Conservation (phyloP, 2,888 invertebrate genomes). For the Pyrrhosoma nymphula region DNA sequence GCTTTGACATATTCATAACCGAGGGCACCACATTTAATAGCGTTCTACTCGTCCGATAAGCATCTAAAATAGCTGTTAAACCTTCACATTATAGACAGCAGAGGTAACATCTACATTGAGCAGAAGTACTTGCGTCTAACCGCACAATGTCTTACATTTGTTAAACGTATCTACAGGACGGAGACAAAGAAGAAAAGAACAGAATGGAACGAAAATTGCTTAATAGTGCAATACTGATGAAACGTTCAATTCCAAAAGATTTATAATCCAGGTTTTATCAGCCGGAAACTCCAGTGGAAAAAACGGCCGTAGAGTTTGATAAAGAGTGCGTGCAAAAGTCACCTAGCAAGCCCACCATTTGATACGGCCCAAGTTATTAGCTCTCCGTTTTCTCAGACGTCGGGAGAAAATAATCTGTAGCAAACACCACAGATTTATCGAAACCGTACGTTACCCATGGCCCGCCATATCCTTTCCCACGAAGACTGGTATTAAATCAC, state of each 20-base stretch:
- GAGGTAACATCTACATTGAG: too few species aligned
- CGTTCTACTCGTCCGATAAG: too few species aligned
- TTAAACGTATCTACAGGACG: background rate
- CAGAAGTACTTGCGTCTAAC: too few species aligned
- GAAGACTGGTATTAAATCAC: conserved; percentile 52
- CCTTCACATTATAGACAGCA: too few species aligned
- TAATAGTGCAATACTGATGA: background rate
- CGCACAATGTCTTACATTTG: too few species aligned
- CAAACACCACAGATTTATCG: conserved; percentile 51
- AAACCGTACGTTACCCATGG: background rate
- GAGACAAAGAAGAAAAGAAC: background rate
- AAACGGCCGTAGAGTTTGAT: background rate
- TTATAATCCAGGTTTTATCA: background rate
- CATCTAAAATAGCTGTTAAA: too few species aligned
- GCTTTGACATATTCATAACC: too few species aligned
- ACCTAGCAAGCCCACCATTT: conserved; percentile 2
- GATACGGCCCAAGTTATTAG: conserved; percentile 51
- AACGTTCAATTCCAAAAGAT: background rate
- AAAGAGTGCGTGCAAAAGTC: conserved; percentile 22
- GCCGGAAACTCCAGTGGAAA: background rate
- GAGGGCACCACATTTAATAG: too few species aligned
- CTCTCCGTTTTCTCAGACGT: conserved; percentile 42
- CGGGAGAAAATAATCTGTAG: conserved; percentile 59
- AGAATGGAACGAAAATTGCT: background rate
- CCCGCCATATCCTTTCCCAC: background rate